Conservation (phyloP, 2,113 vertebrate species). For the Misgurnus anguillicaudatus region DNA sequence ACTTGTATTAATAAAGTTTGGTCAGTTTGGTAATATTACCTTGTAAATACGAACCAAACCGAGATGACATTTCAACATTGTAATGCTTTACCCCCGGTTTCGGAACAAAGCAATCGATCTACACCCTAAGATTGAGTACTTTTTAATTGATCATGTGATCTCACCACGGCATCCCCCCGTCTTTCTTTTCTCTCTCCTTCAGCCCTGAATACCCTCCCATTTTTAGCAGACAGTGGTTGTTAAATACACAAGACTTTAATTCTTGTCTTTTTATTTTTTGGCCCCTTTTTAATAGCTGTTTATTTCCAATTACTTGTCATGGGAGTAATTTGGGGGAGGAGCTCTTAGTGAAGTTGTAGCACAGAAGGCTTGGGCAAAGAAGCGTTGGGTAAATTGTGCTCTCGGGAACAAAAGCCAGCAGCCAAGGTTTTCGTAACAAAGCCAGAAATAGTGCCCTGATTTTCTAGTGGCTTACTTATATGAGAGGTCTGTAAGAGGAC, state of each 20-base stretch:
- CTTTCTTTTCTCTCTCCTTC: background rate
- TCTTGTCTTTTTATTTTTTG: constrained; percentile 57
- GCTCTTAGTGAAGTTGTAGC: background rate
- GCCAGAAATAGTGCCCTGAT: constrained; percentile 43
- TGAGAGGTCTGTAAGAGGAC: constrained; percentile 3
- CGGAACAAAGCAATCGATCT: too few relatives aligned
- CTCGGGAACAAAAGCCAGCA: constrained; percentile 39
- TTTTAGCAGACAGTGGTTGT: constrained; percentile 44
- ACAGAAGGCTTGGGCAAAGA: background rate
- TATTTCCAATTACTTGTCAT: constrained; percentile 70
- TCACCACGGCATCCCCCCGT: too few relatives aligned
- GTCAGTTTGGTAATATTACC: too few relatives aligned
- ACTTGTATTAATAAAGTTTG: too few relatives aligned
- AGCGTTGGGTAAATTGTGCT: constrained; percentile 23
- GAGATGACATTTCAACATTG: too few relatives aligned
- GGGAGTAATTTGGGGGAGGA: too few relatives aligned
- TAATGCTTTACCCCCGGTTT: too few relatives aligned
- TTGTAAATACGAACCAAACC: too few relatives aligned
- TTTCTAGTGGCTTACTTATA: constrained; percentile 25
- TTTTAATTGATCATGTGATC: too few relatives aligned
- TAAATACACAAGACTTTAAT: constrained; percentile 57
- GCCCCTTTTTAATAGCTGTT: constrained; percentile 71
- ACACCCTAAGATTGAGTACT: too few relatives aligned
- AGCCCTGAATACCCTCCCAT: background rate
- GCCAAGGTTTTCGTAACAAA: constrained; percentile 6